These are phyloP conservation scores for Pyrrhosoma nymphula DNA, from an alignment of 2,888 invertebrate genomes.

Conservation along the genomic window DNA sequence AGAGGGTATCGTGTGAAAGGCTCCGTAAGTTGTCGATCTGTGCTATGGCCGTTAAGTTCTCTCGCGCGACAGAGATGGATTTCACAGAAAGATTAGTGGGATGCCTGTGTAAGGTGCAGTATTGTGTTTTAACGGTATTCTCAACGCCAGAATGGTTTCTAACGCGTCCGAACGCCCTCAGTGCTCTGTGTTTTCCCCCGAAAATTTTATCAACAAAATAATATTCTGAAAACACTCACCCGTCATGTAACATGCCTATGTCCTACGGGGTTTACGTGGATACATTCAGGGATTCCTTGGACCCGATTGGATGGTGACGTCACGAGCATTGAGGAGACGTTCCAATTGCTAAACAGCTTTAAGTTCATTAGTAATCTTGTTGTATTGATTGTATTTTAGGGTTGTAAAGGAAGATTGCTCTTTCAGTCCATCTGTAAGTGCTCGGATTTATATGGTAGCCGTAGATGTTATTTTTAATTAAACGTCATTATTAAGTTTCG, in stretches of 20 bases:
- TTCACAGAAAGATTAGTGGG: conserved; percentile 51
- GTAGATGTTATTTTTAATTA: conserved; percentile 34
- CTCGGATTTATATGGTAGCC: not conserved
- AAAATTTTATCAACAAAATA: conserved; percentile 80
- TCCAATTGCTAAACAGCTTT: conserved; percentile 70
- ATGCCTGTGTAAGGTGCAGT: conserved; percentile 36
- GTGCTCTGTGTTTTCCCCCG: conserved; percentile 73
- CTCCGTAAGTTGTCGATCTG: conserved; percentile 54
- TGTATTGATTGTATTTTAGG: conserved; percentile 54
- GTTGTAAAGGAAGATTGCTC: conserved; percentile 14
- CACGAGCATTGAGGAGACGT: conserved; percentile 71
- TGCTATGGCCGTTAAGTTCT: conserved; percentile 67
- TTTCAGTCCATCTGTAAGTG: not conserved
- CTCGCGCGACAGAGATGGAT: conserved; percentile 53
- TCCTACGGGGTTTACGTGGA: conserved; percentile 74
- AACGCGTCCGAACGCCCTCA: conserved; percentile 58
- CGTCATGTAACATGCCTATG: conserved; percentile 77
- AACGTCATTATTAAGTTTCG: conserved; percentile 44
- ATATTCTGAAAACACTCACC: conserved; percentile 80
- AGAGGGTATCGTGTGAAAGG: conserved; percentile 34
- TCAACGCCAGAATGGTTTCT: conserved; percentile 56
- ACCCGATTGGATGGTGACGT: conserved; percentile 73
- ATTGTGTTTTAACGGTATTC: conserved; percentile 61
- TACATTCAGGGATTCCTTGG: conserved; percentile 72
- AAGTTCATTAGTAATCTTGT: conserved; percentile 62